Percentiles rank a stretch among this genome's conserved stretches.
Evolutionary conservation across 2,113 vertebrate genomes (phyloP).

Genomic region (Corydoras sp.): DNA sequence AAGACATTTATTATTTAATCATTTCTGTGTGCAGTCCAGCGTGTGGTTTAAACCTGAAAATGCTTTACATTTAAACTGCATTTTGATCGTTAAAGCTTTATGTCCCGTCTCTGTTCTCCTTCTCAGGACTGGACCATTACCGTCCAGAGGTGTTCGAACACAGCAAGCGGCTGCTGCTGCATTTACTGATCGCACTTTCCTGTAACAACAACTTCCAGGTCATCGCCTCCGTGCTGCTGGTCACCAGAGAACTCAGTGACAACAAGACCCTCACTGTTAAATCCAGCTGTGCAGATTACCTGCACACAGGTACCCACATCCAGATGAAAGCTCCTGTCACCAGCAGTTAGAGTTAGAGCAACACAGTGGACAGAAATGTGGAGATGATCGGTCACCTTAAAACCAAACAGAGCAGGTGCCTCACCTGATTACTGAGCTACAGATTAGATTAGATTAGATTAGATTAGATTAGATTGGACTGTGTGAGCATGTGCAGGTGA

Average conservation of each 20-base stretch:
- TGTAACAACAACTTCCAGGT: conserved; percentile 92
- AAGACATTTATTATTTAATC: too few relatives aligned
- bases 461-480: too few relatives aligned
- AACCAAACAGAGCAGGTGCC: too few relatives aligned
- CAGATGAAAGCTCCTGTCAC: too few relatives aligned
- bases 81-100: neutral
- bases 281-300: conserved; percentile 83
- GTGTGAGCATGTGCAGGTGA: too few relatives aligned
- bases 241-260: conserved; percentile 88
- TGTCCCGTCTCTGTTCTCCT: neutral
- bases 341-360: neutral
- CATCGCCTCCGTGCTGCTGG: conserved; percentile 89
- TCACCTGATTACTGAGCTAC: too few relatives aligned
- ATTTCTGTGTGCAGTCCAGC: too few relatives aligned
- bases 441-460: too few relatives aligned
- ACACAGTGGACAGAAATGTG: too few relatives aligned
- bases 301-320: conserved; percentile 76
- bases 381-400: too few relatives aligned
- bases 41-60: too few relatives aligned
- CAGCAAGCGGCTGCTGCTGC: conserved; percentile 91
- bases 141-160: conserved; percentile 96
- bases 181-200: conserved; percentile 89
- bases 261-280: conserved; percentile 90
- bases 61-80: too few relatives aligned
- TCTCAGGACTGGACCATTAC: conserved; percentile 91